These are phyloP conservation scores for Stegodyphus mimosarum DNA, from an alignment of 1,140 invertebrate species.

Conservation along the genomic window DNA sequence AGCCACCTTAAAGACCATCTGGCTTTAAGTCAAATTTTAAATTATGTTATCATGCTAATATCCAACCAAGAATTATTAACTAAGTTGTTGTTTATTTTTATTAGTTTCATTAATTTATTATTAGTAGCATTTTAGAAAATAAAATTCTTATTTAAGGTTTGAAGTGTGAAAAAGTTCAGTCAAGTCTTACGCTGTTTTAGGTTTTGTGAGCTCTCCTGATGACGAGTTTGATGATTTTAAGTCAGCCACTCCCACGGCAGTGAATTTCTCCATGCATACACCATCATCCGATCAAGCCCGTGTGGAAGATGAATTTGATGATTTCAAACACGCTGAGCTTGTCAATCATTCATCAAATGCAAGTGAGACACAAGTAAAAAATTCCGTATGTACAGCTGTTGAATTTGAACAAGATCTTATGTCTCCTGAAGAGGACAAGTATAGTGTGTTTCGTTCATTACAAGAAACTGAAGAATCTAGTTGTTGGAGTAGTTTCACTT, in stretches of 20 bases:
- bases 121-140: background rate
- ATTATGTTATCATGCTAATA: no score
- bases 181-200: background rate
- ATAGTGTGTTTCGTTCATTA: constrained; percentile 68
- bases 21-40: no score
- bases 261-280: constrained; percentile 35
- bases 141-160: no score
- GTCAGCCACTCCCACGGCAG: constrained; percentile 40
- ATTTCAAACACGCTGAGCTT: constrained; percentile 73
- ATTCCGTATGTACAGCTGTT: background rate
- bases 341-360: background rate
- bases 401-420: constrained; percentile 60
- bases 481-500: constrained; percentile 23
- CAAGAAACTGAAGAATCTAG: constrained; percentile 2
- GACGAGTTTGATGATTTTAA: constrained; percentile 60
- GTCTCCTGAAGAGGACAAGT: constrained; percentile 68
- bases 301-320: constrained; percentile 73
- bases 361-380: background rate
- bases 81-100: background rate
- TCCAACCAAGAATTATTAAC: no score
- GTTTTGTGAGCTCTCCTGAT: constrained; percentile 39
- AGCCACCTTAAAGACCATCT: no score
- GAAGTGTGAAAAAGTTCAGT: no score
- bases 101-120: background rate
- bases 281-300: constrained; percentile 60